Conservation (phyloP, 2,113 vertebrate species). For the Bujurquina vittata region DNA sequence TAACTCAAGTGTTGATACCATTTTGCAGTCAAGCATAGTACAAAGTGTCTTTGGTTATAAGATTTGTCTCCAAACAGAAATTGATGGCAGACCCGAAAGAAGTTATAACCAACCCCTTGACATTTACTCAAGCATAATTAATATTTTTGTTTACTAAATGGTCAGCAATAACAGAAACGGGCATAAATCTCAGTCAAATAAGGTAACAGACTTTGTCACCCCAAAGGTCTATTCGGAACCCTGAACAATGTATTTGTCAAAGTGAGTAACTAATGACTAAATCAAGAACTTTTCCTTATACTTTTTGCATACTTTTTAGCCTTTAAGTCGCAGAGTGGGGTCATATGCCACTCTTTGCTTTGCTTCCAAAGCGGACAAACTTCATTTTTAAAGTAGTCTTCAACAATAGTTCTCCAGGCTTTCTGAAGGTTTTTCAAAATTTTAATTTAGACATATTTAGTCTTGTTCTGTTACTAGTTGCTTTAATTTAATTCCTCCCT, state of each 20-base stretch:
- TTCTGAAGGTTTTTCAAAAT: too few species aligned
- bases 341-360: background rate
- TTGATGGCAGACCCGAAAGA: too few species aligned
- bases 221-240: too few species aligned
- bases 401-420: background rate
- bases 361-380: background rate
- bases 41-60: too few species aligned
- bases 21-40: background rate
- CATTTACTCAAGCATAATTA: background rate
- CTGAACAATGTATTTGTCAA: too few species aligned
- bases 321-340: background rate
- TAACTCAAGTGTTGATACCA: background rate
- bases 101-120: background rate
- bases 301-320: background rate
- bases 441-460: background rate
- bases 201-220: too few species aligned
- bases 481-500: too few species aligned
- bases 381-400: background rate
- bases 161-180: background rate
- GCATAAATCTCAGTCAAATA: too few species aligned
- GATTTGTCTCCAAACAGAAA: too few species aligned
- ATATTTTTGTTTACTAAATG: background rate
- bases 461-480: too few species aligned
- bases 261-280: too few species aligned
- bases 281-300: background rate